Conservation (phyloP, 2,113 vertebrate species). For the Psammodynastes pulverulentus region DNA sequence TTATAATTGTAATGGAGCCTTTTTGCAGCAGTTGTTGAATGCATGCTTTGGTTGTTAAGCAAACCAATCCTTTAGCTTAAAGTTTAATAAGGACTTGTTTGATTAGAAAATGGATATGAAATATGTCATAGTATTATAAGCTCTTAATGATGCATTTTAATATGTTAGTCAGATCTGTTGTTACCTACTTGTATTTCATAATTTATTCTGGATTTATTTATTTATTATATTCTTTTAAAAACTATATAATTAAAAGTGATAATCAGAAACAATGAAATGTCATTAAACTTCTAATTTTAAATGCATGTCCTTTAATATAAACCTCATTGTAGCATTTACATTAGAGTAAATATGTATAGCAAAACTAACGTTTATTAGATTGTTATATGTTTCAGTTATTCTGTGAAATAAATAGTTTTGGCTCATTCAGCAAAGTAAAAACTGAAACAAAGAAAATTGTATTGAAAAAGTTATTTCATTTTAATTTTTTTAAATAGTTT, state of each 20-base stretch:
- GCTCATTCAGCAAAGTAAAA: background rate
- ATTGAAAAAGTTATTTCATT: background rate
- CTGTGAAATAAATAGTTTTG: background rate
- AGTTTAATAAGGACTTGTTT: background rate
- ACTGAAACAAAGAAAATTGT: background rate
- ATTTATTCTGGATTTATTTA: background rate
- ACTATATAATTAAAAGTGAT: background rate
- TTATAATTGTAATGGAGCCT: too few species aligned
- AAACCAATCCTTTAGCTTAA: background rate
- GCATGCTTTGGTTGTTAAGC: too few species aligned
- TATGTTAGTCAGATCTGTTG: background rate
- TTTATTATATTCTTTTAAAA: background rate
- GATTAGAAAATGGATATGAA: background rate
- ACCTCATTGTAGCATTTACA: background rate
- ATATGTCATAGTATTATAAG: background rate
- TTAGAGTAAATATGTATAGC: background rate
- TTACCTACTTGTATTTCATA: background rate
- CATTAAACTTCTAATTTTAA: background rate
- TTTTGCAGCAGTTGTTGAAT: too few species aligned
- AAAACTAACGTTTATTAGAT: background rate
- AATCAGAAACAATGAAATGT: background rate
- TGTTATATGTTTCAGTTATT: background rate
- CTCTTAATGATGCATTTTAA: background rate
- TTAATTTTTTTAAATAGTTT: background rate
- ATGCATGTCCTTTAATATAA: background rate